Evolutionary conservation across 2,113 vertebrate genomes (phyloP), one percentile per base, ranked within the genome.

Genomic region (Talpa occidentalis): DNA sequence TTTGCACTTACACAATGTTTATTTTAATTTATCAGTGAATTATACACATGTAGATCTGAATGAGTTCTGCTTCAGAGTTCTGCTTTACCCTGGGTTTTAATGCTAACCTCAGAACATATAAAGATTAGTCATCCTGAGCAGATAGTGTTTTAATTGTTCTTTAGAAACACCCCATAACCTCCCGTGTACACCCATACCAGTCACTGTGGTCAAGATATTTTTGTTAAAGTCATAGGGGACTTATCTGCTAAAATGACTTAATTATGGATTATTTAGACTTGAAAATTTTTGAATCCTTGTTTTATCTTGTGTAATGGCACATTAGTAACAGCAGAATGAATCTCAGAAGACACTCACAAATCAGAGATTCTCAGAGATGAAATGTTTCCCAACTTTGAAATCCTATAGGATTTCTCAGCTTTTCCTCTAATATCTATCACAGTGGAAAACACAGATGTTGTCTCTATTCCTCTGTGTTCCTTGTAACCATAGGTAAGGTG

Each of bases 51-150:
- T 56, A 30, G 22, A 70, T 11, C 4, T 79, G 35, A 54, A 80
- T 80, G 16, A 35, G 32, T 37, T 10, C 26, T 84, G 30, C 16
- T 76, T 74, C 24, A 74, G 6, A 1, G n/a, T n/a, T n/a, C n/a
- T n/a, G n/a, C n/a, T 94, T 94, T 44, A 82, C 94, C 72, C 76
- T 73, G 22, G 83, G 52, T 93, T 95, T 95, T 94, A 94, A 84
- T 86, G 28, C 56, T 92, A 77, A 88, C 88, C 64, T 96, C 44
- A 92, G 88, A 95, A 84, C 19, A 70, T 64, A 78, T 30, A 86
- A 82, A n/a, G 42, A 88, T 74, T 80, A 84, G 32, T 30, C 5
- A 76, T 64, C 15, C 52, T 60, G 37, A 94, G 16, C 32, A 88
- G 69, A n/a, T 24, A 44, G 26, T 44, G 47, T 52, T 69, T 74